Conservation (phyloP, 2,888 invertebrate species). For the Trachelus iudaicus region DNA sequence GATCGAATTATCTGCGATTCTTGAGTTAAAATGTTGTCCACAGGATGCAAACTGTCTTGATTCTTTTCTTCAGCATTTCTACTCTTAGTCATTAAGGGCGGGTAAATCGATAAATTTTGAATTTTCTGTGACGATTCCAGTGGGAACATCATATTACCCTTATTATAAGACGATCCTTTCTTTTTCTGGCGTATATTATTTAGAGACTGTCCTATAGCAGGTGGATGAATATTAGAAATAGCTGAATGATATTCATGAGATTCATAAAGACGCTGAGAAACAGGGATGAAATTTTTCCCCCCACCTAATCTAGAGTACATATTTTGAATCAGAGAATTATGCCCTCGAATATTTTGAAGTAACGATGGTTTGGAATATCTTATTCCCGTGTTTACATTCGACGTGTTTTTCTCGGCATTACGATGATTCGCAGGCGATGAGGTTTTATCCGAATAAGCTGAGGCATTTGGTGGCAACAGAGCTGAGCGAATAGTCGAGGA, state of each 20-base stretch:
- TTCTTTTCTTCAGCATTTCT: neutral
- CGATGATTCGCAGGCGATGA: neutral
- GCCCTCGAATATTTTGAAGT: neutral
- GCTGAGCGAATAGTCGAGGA: neutral
- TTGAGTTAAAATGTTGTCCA: neutral
- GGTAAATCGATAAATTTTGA: neutral
- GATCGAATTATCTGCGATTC: neutral
- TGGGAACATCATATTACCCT: neutral
- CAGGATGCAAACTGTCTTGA: neutral
- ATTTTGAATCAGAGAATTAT: neutral
- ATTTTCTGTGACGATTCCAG: neutral
- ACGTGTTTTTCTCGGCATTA: neutral
- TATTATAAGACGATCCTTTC: neutral
- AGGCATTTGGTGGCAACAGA: neutral
- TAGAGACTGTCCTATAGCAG: neutral
- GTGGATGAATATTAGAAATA: neutral
- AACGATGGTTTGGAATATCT: neutral
- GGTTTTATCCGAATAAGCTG: neutral
- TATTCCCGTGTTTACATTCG: neutral
- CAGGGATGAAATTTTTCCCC: neutral
- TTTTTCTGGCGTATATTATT: neutral
- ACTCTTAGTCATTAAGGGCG: neutral
- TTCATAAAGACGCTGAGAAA: neutral
- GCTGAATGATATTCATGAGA: neutral
- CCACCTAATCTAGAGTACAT: neutral